Conservation (phyloP, 2,888 invertebrate genomes). For the Campoplex nolae region DNA sequence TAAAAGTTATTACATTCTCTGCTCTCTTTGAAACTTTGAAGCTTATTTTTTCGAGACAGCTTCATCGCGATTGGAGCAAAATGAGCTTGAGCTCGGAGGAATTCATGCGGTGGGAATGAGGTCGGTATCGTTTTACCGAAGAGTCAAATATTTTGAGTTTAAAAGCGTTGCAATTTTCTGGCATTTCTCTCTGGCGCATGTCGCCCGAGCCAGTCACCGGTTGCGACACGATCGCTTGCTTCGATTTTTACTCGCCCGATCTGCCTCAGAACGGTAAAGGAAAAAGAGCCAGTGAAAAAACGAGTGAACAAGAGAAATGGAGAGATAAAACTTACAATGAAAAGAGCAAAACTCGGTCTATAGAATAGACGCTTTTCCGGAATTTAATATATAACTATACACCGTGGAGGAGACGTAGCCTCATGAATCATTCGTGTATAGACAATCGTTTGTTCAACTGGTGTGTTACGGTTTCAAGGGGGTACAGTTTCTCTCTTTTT, state of each 20-base stretch:
- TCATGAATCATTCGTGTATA: conserved; percentile 62
- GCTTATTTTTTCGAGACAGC: not conserved
- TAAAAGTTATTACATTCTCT: not conserved
- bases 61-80: not conserved
- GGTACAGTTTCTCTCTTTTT: conserved; percentile 9
- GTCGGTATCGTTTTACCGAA: too few relatives aligned
- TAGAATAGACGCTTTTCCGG: conserved; percentile 48
- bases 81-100: not conserved
- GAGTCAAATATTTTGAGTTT: too few relatives aligned
- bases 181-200: too few relatives aligned
- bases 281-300: not conserved
- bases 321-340: not conserved
- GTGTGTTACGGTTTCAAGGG: conserved; percentile 55
- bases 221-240: not conserved
- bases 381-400: conserved; percentile 14
- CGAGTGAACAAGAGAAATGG: not conserved
- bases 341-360: conserved; percentile 28
- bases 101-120: not conserved
- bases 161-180: too few relatives aligned
- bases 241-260: not conserved
- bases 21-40: not conserved
- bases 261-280: not conserved
- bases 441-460: conserved; percentile 49
- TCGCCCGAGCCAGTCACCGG: too few relatives aligned
- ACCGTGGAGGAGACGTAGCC: conserved; percentile 31